These are phyloP conservation scores for Elephas maximus DNA, from an alignment of 2,113 vertebrate genomes.

Conservation along the genomic window DNA sequence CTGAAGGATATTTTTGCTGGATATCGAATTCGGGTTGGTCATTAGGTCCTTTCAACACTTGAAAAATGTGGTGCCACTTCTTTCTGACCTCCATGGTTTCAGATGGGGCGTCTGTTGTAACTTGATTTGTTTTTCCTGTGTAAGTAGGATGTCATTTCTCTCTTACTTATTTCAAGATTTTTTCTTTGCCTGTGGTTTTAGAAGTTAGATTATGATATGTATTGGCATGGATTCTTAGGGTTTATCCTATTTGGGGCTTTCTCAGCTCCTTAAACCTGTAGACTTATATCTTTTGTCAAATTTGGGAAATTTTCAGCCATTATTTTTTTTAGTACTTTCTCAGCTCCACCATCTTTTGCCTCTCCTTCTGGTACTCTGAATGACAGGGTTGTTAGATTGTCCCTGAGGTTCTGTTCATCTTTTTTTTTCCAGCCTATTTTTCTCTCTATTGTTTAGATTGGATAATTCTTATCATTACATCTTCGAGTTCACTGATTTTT, in stretches of 20 bases:
- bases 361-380: background rate
- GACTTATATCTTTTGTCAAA: background rate
- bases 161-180: background rate
- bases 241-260: background rate
- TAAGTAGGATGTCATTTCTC: background rate
- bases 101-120: background rate
- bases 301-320: background rate
- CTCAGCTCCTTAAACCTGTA: too few relatives aligned
- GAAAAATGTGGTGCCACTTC: background rate
- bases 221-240: background rate
- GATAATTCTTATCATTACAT: background rate
- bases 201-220: background rate
- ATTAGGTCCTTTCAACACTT: too few relatives aligned
- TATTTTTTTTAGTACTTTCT: background rate
- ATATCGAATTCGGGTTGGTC: background rate
- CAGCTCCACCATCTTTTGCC: background rate
- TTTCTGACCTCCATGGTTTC: background rate
- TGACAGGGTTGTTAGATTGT: background rate
- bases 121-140: background rate
- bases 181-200: background rate
- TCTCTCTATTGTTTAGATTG: background rate
- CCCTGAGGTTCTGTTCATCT: background rate
- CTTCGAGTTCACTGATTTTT: background rate
- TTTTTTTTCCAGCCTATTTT: background rate
- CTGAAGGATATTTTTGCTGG: background rate